A percentile compares a stretch with the other conserved stretches of the same genome.
These are phyloP conservation scores for Pachydiplax longipennis DNA, from an alignment of 2,888 invertebrate genomes.

Conservation along the genomic window DNA sequence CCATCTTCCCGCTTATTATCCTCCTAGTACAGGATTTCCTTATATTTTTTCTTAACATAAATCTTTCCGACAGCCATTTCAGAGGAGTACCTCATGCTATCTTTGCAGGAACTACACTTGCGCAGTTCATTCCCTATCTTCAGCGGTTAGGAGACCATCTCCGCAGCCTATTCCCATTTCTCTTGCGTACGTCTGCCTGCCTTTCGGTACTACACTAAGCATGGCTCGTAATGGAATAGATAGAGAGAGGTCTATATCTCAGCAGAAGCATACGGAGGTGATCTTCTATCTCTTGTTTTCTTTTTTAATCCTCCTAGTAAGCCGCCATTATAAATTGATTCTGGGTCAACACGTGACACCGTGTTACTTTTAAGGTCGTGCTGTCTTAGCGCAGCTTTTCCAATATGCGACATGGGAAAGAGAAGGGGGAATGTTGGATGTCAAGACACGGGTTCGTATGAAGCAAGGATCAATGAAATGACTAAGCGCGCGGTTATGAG, in stretches of 20 bases:
- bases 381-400: background rate
- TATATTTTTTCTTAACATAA: background rate
- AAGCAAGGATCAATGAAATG: background rate
- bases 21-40: background rate
- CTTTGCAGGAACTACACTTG: background rate
- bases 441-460: background rate
- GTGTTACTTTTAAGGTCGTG: slow-evolving; percentile 1
- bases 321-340: background rate
- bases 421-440: background rate
- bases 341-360: background rate
- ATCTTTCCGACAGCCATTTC: background rate
- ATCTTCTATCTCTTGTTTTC: background rate
- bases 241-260: background rate
- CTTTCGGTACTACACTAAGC: background rate
- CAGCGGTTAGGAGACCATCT: background rate
- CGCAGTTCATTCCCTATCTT: background rate
- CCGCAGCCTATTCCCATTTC: background rate
- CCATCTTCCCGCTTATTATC: background rate
- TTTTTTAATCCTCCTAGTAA: background rate
- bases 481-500: background rate
- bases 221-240: background rate
- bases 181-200: background rate
- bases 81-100: background rate
- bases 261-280: background rate
- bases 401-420: background rate